phyloP scores from a whole-genome alignment of 2,797 vertebrate genomes.

The Acanthurus tractus region DNA sequence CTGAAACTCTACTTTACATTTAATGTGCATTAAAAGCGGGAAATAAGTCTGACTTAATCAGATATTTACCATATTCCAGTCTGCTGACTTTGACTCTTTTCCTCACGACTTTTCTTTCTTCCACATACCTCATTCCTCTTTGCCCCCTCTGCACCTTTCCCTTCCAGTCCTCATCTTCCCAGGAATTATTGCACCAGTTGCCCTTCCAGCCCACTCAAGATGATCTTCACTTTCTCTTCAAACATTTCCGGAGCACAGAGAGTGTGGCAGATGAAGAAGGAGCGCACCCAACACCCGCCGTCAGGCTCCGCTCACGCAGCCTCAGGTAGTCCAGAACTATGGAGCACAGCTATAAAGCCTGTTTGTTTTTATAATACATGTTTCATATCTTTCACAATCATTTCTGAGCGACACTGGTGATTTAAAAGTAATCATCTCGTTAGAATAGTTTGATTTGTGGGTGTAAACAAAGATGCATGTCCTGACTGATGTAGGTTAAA shows the following conservation, averaged over 20 bases:
- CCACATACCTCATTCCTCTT: not conserved
- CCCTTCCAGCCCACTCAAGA: slow-evolving; percentile 94
- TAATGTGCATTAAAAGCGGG: slow-evolving; percentile 11
- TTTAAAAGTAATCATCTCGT: not conserved
- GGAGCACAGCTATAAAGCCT: not conserved
- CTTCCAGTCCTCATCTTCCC: slow-evolving; percentile 92
- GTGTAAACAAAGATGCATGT: not conserved
- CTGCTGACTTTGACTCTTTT: not conserved
- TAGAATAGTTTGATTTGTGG: slow-evolving; percentile 13
- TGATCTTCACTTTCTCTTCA: slow-evolving; percentile 94
- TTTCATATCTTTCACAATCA: not conserved
- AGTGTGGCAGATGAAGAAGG: slow-evolving; percentile 90
- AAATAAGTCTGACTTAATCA: slow-evolving; percentile 1
- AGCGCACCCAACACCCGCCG: slow-evolving; percentile 79
- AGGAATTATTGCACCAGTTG: slow-evolving; percentile 94
- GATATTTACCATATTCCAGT: not conserved
- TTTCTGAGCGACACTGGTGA: not conserved
- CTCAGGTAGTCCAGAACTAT: slow-evolving; percentile 86
- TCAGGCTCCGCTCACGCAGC: slow-evolving; percentile 91
- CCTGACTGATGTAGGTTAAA: not conserved
- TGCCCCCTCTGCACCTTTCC: not conserved
- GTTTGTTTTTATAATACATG: not conserved
- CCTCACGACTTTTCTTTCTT: not conserved
- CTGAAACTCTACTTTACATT: slow-evolving; percentile 14
- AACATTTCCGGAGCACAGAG: slow-evolving; percentile 94